A percentile compares a stretch with the other conserved stretches of the same genome.
phyloP scores from a whole-genome alignment of 2,113 vertebrate genomes.

The Lepisosteus oculatus region DNA sequence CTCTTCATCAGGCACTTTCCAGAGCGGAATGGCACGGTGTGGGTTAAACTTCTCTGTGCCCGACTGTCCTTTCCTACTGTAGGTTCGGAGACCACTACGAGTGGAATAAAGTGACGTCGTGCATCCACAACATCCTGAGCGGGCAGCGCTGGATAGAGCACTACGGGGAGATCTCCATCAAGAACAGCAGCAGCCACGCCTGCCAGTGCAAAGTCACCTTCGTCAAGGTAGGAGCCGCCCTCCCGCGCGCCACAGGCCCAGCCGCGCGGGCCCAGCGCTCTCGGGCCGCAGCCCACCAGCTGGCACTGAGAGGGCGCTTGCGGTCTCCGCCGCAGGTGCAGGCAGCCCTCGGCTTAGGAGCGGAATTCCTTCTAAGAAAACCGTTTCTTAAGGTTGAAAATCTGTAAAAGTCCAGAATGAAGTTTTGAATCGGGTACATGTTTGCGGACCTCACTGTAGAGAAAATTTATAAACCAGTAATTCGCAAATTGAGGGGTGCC shows the following conservation, averaged over 20 bases:
- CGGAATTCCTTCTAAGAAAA: no score
- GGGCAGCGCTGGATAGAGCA: slow-evolving; percentile 98
- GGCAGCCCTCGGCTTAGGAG: no score
- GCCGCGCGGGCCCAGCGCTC: background rate
- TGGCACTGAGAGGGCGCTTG: no score
- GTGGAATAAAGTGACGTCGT: slow-evolving; percentile 98
- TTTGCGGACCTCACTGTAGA: no score
- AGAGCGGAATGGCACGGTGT: background rate
- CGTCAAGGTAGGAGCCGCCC: slow-evolving; percentile 79
- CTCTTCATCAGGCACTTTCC: background rate
- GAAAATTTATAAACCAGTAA: no score
- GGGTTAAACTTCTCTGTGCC: background rate
- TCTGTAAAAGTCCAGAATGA: no score
- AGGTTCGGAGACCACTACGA: slow-evolving; percentile 88
- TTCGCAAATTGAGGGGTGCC: no score
- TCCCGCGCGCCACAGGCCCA: background rate
- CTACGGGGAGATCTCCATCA: slow-evolving; percentile 93
- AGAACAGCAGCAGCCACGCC: slow-evolving; percentile 74
- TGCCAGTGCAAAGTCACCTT: slow-evolving; percentile 95
- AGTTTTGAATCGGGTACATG: no score
- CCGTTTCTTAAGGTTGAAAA: no score
- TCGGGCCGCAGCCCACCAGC: no score
- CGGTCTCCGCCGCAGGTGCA: no score
- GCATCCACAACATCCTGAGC: slow-evolving; percentile 95
- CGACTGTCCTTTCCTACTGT: background rate